Base-by-base conservation (phyloP, 2,888 invertebrate genomes). In the Aleiodes leptofemur region DNA sequence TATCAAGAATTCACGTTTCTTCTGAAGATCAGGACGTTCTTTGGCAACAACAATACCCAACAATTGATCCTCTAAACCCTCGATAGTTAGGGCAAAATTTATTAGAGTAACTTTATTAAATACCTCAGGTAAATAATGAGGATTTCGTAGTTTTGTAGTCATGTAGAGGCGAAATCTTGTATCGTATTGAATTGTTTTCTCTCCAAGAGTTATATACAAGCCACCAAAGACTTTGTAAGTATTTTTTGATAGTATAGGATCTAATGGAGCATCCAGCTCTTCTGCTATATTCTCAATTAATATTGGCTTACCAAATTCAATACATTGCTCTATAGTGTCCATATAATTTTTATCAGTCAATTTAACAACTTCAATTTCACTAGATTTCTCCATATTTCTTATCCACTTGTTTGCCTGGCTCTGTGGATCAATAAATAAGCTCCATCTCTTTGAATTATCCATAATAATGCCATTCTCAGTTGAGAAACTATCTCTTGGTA, bases 361-460 rank as follows among this genome's bases (percentile, higher is more conserved):
- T 86, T 95, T 95, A 34, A 96, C 91, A 3, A 95, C 91, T 82
- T 93, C 92, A 69, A 96, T 88, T 77, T 93, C 93, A 86, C 93
- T 94, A 0, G 91, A 90, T 85, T 94, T 95, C 90, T 96, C 96
- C 93, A 95, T 94, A 79, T 93, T 94, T 90, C 95, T 95, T 29
- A 96, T 93, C 96, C 96, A 96, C 87, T 94, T 94, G 88, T 95
- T 95, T 0, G 96, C 96, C 90, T 96, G 96, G 55, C 94, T 93
- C 90, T 96, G 96, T 1, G 96, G 96, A 90, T 96, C 96, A 73
- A 96, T 93, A 84, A 96, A 92, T 78, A 96, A 90, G 6, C 96
- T 96, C 95, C 94, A 95, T 75, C 94, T 91, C 88, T 94, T 93
- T 0, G 95, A 94, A 85, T 93, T 94, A 83, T 95, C 94, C 89